A percentile compares a stretch with the other conserved stretches of the same genome.
phyloP scores from a whole-genome alignment of 2,888 invertebrate genomes.

The Cryptops parisi region DNA sequence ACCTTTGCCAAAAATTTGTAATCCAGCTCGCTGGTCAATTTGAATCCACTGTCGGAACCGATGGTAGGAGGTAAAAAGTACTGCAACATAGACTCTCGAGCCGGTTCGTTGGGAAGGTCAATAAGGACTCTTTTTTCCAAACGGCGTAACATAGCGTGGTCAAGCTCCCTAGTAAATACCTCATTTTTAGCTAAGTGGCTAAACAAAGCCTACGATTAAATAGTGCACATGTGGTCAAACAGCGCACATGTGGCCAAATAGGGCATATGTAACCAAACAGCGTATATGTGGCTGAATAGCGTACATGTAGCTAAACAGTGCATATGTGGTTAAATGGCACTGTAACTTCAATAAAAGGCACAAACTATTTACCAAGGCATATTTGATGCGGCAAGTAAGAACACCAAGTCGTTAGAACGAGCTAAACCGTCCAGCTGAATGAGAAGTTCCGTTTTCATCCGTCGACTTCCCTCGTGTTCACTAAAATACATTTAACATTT shows the following conservation, averaged over 20 bases:
- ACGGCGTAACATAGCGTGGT: slow-evolving; percentile 69
- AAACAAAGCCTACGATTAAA: no score
- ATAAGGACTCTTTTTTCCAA: slow-evolving; percentile 75
- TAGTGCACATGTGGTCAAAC: no score
- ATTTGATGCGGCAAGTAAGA: slow-evolving; percentile 76
- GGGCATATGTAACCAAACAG: no score
- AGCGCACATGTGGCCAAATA: no score
- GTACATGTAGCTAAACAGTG: no score
- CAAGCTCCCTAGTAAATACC: slow-evolving; percentile 52
- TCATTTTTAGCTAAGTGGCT: background rate
- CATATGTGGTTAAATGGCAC: no score
- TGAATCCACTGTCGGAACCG: slow-evolving; percentile 28
- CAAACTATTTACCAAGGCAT: slow-evolving; percentile 56
- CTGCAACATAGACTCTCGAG: slow-evolving; percentile 52
- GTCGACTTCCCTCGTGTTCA: slow-evolving; percentile 71
- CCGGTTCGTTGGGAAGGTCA: slow-evolving; percentile 52
- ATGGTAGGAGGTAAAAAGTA: slow-evolving; percentile 34
- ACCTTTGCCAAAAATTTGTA: slow-evolving; percentile 34
- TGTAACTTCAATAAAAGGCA: background rate
- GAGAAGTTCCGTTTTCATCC: slow-evolving; percentile 78
- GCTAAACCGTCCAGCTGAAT: slow-evolving; percentile 68
- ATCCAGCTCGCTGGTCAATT: slow-evolving; percentile 34
- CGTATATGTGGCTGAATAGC: no score
- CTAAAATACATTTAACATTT: no score
- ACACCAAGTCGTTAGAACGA: slow-evolving; percentile 47